These are phyloP conservation scores for Hydractinia symbiolongicarpus DNA, from an alignment of 30 jellyfish, hydroid and myxozoan species.

Conservation along the genomic window DNA sequence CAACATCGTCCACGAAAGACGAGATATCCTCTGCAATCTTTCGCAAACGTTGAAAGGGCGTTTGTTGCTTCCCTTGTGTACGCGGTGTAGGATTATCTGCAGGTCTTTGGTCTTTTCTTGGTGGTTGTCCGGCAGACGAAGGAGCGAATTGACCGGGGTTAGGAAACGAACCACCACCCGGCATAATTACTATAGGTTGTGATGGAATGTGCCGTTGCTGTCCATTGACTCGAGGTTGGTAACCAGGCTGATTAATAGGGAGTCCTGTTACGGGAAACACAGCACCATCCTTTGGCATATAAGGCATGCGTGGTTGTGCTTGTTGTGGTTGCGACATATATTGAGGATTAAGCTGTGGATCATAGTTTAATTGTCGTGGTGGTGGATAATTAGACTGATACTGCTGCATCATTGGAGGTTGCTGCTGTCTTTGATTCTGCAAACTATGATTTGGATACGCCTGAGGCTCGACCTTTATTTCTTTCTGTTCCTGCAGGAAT, in stretches of 20 bases:
- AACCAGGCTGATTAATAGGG: constrained; percentile 16
- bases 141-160: constrained; percentile 16
- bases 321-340: constrained; percentile 18
- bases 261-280: constrained; percentile 23
- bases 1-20: constrained; percentile 31
- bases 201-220: constrained; percentile 1
- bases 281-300: background rate
- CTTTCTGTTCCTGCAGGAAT: constrained; percentile 23
- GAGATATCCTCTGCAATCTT: constrained; percentile 26
- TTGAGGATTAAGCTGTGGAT: background rate
- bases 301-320: constrained; percentile 6
- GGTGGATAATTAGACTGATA: background rate
- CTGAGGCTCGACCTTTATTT: background rate
- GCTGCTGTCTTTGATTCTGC: background rate
- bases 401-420: background rate
- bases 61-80: constrained; percentile 20
- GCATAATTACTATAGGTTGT: constrained; percentile 75
- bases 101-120: background rate
- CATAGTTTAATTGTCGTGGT: background rate
- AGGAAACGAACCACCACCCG: constrained; percentile 43
- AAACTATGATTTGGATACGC: background rate
- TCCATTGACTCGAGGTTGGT: constrained; percentile 7
- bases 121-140: background rate
- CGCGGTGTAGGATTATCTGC: background rate
- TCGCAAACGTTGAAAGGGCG: constrained; percentile 14